These are phyloP conservation scores for Eristalis tenax DNA, from an alignment of 2,888 invertebrate genomes.

Conservation along the genomic window DNA sequence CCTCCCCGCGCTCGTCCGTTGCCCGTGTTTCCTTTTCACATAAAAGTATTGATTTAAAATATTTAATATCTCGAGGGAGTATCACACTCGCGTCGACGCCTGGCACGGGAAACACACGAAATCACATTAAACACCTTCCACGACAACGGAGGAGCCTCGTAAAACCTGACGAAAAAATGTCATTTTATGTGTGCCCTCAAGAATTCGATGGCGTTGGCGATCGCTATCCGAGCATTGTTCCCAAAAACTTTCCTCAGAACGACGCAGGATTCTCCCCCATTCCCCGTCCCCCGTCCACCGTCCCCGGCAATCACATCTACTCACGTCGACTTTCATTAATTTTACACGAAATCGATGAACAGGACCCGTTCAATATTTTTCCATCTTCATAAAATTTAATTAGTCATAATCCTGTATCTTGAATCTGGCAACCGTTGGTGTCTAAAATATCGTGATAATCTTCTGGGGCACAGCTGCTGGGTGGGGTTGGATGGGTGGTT, in stretches of 20 bases:
- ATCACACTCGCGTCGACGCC: background rate
- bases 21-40: background rate
- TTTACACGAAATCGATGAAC: constrained; percentile 27
- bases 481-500: background rate
- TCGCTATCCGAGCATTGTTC: constrained; percentile 9
- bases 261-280: background rate
- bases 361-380: constrained; percentile 42
- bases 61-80: constrained; percentile 18
- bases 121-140: constrained; percentile 1
- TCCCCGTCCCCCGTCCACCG: background rate
- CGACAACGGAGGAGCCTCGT: background rate
- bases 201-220: constrained; percentile 6
- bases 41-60: constrained; percentile 16
- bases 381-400: constrained; percentile 66
- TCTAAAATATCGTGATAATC: constrained; percentile 46
- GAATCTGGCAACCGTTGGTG: constrained; percentile 22
- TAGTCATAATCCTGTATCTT: constrained; percentile 60
- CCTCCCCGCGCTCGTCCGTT: background rate
- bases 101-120: background rate
- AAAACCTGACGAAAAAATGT: constrained; percentile 10
- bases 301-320: too few relatives aligned
- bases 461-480: background rate
- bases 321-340: constrained; percentile 14
- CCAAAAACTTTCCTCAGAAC: background rate
- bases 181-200: constrained; percentile 32